Percentiles rank a stretch among this genome's conserved stretches.
Conservation (phyloP, 2,113 vertebrate genomes). For the Puma concolor region DNA sequence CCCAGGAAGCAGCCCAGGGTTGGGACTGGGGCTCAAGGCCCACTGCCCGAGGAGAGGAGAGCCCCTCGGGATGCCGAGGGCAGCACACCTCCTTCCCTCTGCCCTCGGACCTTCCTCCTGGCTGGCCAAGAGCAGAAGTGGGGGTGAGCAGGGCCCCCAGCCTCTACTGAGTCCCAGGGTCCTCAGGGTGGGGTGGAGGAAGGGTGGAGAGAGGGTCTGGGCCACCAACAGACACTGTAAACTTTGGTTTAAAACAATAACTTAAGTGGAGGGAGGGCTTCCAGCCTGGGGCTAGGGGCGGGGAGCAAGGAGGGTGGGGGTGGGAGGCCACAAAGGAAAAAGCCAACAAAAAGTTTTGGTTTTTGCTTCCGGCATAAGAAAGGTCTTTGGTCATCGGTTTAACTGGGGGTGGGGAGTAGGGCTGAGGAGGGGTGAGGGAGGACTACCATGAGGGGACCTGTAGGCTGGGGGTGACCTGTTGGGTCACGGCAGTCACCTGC, state of each 20-base stretch:
- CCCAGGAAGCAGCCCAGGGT: slow-evolving; percentile 65
- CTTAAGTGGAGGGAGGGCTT: slow-evolving; percentile 77
- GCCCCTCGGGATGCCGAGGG: neutral
- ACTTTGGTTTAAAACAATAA: slow-evolving; percentile 85
- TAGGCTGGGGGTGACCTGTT: neutral
- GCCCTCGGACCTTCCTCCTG: neutral
- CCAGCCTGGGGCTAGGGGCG: slow-evolving; percentile 52
- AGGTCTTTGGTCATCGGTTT: slow-evolving; percentile 82
- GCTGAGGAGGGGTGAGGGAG: neutral
- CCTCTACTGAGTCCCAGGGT: slow-evolving; percentile 35
- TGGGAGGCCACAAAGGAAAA: slow-evolving; percentile 74
- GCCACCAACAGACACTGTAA: slow-evolving; percentile 82
- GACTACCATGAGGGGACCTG: neutral
- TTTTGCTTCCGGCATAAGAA: slow-evolving; percentile 82
- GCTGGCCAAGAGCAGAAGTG: neutral
- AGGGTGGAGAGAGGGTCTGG: slow-evolving; percentile 60
- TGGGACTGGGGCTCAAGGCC: neutral
- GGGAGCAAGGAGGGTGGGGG: neutral
- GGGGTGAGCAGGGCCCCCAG: slow-evolving; percentile 7
- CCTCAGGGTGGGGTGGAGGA: neutral
- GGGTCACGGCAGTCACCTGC: neutral
- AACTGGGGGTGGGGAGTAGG: slow-evolving; percentile 43
- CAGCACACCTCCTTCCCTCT: neutral
- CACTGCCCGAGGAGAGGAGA: neutral
- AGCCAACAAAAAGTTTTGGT: slow-evolving; percentile 78